Percentiles rank a stretch among this genome's conserved stretches.
Conservation (phyloP, 2,888 invertebrate genomes). For the Junonia oenone region DNA sequence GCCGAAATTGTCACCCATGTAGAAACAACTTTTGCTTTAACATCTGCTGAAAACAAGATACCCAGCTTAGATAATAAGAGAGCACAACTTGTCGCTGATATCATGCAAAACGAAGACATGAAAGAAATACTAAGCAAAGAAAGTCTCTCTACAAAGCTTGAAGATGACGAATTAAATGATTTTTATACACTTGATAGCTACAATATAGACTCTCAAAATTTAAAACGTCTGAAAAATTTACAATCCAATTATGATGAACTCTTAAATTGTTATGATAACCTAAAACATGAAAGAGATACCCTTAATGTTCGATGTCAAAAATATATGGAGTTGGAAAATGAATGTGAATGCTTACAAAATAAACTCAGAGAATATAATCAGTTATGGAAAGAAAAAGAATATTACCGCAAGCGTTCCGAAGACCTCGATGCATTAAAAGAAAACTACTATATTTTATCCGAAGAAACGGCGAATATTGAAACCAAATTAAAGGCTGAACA, state of each 20-base stretch:
- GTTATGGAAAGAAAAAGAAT: constrained; percentile 67
- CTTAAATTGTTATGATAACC: constrained; percentile 54
- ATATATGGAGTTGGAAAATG: constrained; percentile 56
- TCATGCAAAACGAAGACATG: constrained; percentile 67
- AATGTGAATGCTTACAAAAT: constrained; percentile 46
- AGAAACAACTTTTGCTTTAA: constrained; percentile 49
- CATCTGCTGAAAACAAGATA: constrained; percentile 40
- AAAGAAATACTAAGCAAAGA: constrained; percentile 61
- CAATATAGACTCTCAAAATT: constrained; percentile 53
- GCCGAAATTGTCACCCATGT: constrained; percentile 45
- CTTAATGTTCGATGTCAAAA: constrained; percentile 48
- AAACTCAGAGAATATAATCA: constrained; percentile 58
- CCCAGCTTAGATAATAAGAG: constrained; percentile 51
- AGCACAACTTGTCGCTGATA: constrained; percentile 65
- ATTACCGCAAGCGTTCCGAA: constrained; percentile 56
- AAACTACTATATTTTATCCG: constrained; percentile 55
- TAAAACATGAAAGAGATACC: constrained; percentile 57
- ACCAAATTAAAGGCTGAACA: constrained; percentile 57
- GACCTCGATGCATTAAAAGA: constrained; percentile 62
- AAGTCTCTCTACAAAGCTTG: constrained; percentile 32
- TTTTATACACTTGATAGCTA: constrained; percentile 38
- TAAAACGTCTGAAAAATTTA: constrained; percentile 56
- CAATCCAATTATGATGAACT: constrained; percentile 63
- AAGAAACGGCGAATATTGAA: constrained; percentile 63
- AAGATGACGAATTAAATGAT: constrained; percentile 39